Base-by-base conservation (phyloP, 2,797 vertebrate species). In the Falco novaeseelandiae region DNA sequence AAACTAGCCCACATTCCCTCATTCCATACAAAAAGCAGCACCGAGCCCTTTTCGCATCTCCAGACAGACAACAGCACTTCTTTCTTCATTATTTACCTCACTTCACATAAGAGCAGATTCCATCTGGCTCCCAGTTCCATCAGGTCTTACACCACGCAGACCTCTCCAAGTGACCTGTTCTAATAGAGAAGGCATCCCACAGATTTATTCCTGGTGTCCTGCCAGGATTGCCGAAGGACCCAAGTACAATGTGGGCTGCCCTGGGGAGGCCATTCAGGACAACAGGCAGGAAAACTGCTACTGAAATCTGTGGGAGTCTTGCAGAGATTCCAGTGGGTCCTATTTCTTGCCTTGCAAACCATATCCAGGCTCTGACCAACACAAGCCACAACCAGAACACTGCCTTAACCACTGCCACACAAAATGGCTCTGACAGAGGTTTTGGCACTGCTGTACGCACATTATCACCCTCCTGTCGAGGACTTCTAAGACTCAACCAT, bases 241-340 rank as follows among this genome's bases (percentile, higher is more conserved):
- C 22, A 6, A 20, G 30, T 5, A 18, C 2, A 0, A 3, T 0
- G 3, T 6, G 46, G 42, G 27, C 40, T 65, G 40, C 26, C 16
- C 54, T 5, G 8, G 1, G 8, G 26, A 46, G 52, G 8, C 20
- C 5, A 3, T 26, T 14, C n/a, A 52, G 54, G 25, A 38, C 59
- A 52, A 8, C 7, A 3, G 32, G 26, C 26, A 52, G 30, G 58
- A n/a, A 19, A 19, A 14, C 36, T 29, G 6, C 42, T 6, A 7
- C 21, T 23, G 61, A 44, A 52, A 22, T 10, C 14, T 5, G 11
- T 6, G 14, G n/a, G 44, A 83, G 34, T 20, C 51, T 52, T n/a
- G 29, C 77, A 54, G 23, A 36, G 46, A 36, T 25, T 13, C 46
- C 71, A 27, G 0, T 5, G 13, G 30, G 11, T 32, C 72, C 48